Percentiles rank a stretch among this genome's conserved stretches.
These are phyloP conservation scores for Toxonevra muliebris DNA, from an alignment of 2,888 invertebrate species.

Conservation along the genomic window DNA sequence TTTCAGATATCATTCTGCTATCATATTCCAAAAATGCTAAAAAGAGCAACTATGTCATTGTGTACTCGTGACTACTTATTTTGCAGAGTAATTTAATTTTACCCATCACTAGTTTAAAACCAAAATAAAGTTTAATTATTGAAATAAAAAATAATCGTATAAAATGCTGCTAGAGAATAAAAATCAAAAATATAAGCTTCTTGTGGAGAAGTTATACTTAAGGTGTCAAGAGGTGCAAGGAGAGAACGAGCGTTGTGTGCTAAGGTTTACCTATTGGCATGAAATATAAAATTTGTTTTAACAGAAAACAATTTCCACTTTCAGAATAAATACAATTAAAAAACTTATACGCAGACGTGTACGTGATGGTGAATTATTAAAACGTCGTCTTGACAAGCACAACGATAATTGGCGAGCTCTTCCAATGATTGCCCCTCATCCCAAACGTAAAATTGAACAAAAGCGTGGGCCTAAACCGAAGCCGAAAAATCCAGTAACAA, in stretches of 20 bases:
- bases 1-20: no score
- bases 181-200: slow-evolving; percentile 52
- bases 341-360: slow-evolving; percentile 55
- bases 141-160: slow-evolving; percentile 4
- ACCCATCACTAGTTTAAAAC: no score
- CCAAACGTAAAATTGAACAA: slow-evolving; percentile 62
- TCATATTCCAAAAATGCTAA: no score
- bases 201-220: slow-evolving; percentile 56
- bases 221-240: slow-evolving; percentile 60
- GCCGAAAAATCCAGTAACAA: slow-evolving; percentile 40
- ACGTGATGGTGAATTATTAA: slow-evolving; percentile 59
- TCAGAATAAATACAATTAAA: slow-evolving; percentile 60
- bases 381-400: slow-evolving; percentile 58
- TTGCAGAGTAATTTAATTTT: no score
- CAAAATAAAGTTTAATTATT: slow-evolving; percentile 1
- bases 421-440: slow-evolving; percentile 59
- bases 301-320: slow-evolving; percentile 4
- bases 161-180: slow-evolving; percentile 54
- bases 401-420: slow-evolving; percentile 62
- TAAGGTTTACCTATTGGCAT: slow-evolving; percentile 48
- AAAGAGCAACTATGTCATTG: no score
- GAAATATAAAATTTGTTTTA: slow-evolving; percentile 37
- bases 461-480: slow-evolving; percentile 63
- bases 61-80: no score
- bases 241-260: slow-evolving; percentile 61